A percentile compares a stretch with the other conserved stretches of the same genome.
phyloP scores from a whole-genome alignment of 2,888 invertebrate genomes.

The Loripinus fragilis region DNA sequence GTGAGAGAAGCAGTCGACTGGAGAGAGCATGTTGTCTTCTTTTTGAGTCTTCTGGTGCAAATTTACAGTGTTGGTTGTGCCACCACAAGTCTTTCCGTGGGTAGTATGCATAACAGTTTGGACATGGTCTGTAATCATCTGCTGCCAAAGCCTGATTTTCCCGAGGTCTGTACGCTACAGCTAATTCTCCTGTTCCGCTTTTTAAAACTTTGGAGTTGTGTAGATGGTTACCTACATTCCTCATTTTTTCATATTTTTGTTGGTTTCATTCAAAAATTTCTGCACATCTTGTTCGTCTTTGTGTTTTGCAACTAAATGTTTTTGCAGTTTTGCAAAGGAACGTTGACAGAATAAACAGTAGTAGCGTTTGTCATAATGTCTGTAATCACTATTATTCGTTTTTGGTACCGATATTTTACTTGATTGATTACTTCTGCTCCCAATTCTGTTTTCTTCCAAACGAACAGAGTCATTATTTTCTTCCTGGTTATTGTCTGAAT shows the following conservation, averaged over 20 bases:
- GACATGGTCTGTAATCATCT: constrained; percentile 7
- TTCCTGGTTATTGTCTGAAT: neutral
- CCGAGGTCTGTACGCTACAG: neutral
- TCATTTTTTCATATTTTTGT: neutral
- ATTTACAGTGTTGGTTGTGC: neutral
- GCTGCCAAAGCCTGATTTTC: neutral
- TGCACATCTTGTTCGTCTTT: neutral
- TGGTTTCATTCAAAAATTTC: neutral
- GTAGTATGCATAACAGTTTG: neutral
- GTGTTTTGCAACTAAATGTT: neutral
- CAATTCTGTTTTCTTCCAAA: neutral
- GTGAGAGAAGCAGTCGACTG: neutral
- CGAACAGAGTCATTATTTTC: neutral
- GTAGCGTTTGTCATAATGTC: neutral
- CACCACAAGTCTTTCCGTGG: neutral
- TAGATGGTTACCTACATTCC: neutral
- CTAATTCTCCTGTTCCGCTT: neutral
- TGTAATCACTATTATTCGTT: neutral
- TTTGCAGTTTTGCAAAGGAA: neutral
- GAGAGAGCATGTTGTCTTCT: neutral
- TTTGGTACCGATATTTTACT: neutral
- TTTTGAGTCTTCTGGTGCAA: neutral
- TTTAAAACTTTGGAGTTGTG: neutral
- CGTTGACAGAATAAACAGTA: neutral
- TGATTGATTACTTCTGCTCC: neutral